Conservation (phyloP, 2,797 vertebrate genomes). For the Halcyon leucocephala region DNA sequence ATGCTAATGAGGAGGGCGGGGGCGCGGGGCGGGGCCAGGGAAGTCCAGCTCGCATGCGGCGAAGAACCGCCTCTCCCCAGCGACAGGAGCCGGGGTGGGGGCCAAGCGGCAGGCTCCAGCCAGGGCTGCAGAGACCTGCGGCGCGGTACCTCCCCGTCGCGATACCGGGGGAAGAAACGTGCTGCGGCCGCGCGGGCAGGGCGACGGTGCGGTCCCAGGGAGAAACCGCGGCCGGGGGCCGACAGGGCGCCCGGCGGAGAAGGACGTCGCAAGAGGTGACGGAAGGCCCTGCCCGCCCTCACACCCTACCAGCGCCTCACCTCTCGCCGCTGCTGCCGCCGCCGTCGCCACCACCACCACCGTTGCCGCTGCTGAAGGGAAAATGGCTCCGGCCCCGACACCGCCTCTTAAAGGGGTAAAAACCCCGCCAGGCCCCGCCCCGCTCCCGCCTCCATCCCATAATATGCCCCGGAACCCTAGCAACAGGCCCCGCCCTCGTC, state of each 20-base stretch:
- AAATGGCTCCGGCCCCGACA: constrained; percentile 79
- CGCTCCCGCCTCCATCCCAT: constrained; percentile 78
- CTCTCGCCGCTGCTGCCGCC: not conserved
- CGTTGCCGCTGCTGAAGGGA: constrained; percentile 78
- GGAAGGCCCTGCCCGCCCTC: not conserved
- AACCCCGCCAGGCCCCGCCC: constrained; percentile 74
- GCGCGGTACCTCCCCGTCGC: constrained; percentile 21
- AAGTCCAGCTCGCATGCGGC: no score
- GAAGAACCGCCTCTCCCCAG: no score
- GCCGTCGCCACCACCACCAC: constrained; percentile 36
- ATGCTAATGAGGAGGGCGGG: not conserved
- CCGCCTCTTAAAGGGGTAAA: constrained; percentile 79
- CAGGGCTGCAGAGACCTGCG: constrained; percentile 24
- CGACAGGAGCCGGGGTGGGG: no score
- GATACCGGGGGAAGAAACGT: not conserved
- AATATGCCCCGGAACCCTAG: constrained; percentile 72
- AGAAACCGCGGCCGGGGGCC: not conserved
- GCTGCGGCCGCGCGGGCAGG: not conserved
- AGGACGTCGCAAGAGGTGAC: not conserved
- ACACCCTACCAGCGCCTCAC: constrained; percentile 61
- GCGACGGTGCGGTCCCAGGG: not conserved
- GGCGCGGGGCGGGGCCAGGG: constrained; percentile 30
- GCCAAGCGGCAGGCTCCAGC: not conserved
- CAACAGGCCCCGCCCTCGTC: constrained; percentile 71
- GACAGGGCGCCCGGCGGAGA: not conserved